phyloP scores from a whole-genome alignment of 2,888 invertebrate species.

The Eristalis intricaria region DNA sequence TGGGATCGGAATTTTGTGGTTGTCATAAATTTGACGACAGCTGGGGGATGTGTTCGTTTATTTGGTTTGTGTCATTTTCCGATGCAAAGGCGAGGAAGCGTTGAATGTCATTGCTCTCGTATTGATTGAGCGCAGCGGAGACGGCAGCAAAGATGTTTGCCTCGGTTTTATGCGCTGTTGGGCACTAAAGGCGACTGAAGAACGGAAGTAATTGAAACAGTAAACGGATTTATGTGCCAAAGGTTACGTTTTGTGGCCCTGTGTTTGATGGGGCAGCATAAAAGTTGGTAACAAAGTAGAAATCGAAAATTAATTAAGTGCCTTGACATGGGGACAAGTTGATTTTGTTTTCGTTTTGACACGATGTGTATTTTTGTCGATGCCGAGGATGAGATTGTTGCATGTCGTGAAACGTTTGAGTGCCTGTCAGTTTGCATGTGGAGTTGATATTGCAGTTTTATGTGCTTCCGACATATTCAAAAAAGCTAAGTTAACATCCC shows the following conservation, averaged over 20 bases:
- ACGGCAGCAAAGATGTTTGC: background rate
- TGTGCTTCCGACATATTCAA: no score
- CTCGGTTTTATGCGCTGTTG: background rate
- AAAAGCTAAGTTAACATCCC: no score
- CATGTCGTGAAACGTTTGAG: background rate
- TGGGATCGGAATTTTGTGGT: conserved; percentile 69
- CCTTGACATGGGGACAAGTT: background rate
- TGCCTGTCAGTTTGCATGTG: background rate
- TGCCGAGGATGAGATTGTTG: background rate
- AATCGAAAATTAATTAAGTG: conserved; percentile 4
- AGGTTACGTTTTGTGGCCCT: background rate
- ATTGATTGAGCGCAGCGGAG: background rate
- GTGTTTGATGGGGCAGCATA: background rate
- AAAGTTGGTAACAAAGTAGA: background rate
- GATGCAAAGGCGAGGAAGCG: background rate
- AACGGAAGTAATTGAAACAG: background rate
- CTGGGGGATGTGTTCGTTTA: background rate
- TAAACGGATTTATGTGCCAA: conserved; percentile 9
- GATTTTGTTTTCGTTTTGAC: background rate
- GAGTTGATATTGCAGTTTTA: no score
- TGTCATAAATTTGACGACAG: conserved; percentile 48
- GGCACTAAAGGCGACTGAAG: background rate
- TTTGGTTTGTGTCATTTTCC: background rate
- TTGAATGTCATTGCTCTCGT: conserved; percentile 8
- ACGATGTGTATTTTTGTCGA: background rate